Evolutionary conservation across 1,140 invertebrate species (phyloP), one percentile per base, ranked within the genome.

Genomic region (Tenebrio molitor): DNA sequence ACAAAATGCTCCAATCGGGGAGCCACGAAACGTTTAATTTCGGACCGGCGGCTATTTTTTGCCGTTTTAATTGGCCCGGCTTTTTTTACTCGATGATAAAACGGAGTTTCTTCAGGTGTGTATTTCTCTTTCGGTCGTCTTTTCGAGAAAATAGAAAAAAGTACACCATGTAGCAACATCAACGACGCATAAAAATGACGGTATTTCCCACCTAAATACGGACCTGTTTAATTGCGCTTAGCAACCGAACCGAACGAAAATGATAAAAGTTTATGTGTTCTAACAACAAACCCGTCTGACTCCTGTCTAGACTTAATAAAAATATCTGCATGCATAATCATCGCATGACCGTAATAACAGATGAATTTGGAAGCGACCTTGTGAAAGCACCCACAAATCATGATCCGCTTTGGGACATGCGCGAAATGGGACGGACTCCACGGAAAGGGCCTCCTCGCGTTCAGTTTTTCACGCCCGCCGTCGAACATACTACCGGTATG

Each of bases 301-400:
- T 62, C 46, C 62, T 63, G 74, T 76, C 74, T 76, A 76, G 74
- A 76, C 74, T 71, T 69, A 73, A 76, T 76, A 76, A 76, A 76
- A 76, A 76, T 76, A 76, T 73, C 69, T 72, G 74, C 72, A 73
- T 76, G 71, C 44, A 69, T 73, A 76, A 73, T 76, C 66, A 68
- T 69, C 63, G 65, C 74, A 73, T 76, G 69, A 68, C 71, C 64
- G 72, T 73, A 71, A 76, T 71, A 70, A 70, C 69, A 66, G 62
- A 71, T 71, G 68, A 71, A 73, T 75, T 76, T 70, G 71, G 71
- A 73, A 46, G 29, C 71, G 71, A 70, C 74, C 71, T 73, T 73
- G 74, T 63, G 50, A 58, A 21, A 58, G 50, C 50, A 58, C 50
- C 50, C 50, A 58, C 50, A 29, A 58, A n/a, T 53, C 46, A 53